These are phyloP conservation scores for Euplexia lucipara DNA, from an alignment of 2,888 invertebrate species.

Conservation along the genomic window DNA sequence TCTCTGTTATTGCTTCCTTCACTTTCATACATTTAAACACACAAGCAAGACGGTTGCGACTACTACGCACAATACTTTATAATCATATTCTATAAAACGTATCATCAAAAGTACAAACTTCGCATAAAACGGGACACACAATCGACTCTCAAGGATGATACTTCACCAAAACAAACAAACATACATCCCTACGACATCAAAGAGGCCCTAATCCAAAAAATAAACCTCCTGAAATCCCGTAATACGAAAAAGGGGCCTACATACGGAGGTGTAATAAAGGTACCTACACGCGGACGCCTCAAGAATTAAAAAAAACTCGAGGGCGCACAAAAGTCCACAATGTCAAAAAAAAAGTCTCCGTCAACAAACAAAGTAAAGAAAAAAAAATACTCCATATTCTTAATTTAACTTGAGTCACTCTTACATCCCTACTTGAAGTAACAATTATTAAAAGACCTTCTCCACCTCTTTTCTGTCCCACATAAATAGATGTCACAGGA, in stretches of 20 bases:
- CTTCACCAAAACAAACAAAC: slow-evolving; percentile 83
- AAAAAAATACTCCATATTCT: slow-evolving; percentile 89
- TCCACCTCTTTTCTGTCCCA: slow-evolving; percentile 32
- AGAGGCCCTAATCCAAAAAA: slow-evolving; percentile 87
- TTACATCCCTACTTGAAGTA: slow-evolving; percentile 85
- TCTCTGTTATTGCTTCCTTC: too few species aligned
- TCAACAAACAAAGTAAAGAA: slow-evolving; percentile 88
- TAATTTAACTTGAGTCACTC: slow-evolving; percentile 91
- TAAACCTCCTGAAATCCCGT: slow-evolving; percentile 86
- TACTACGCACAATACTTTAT: background rate
- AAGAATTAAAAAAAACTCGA: slow-evolving; percentile 85
- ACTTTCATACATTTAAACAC: too few species aligned
- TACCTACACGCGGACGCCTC: slow-evolving; percentile 86
- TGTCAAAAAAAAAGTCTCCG: slow-evolving; percentile 89
- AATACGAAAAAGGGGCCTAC: slow-evolving; percentile 79
- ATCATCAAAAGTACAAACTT: slow-evolving; percentile 30
- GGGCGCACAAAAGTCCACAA: slow-evolving; percentile 86
- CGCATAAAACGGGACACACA: slow-evolving; percentile 33
- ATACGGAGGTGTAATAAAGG: slow-evolving; percentile 80
- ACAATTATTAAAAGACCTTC: slow-evolving; percentile 69
- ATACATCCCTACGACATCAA: slow-evolving; percentile 83
- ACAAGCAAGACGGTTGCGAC: background rate
- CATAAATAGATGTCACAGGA: slow-evolving; percentile 42
- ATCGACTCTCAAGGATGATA: slow-evolving; percentile 47
- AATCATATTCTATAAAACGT: slow-evolving; percentile 20